Conservation (phyloP, 2,113 vertebrate genomes). For the Petromus typicus region DNA sequence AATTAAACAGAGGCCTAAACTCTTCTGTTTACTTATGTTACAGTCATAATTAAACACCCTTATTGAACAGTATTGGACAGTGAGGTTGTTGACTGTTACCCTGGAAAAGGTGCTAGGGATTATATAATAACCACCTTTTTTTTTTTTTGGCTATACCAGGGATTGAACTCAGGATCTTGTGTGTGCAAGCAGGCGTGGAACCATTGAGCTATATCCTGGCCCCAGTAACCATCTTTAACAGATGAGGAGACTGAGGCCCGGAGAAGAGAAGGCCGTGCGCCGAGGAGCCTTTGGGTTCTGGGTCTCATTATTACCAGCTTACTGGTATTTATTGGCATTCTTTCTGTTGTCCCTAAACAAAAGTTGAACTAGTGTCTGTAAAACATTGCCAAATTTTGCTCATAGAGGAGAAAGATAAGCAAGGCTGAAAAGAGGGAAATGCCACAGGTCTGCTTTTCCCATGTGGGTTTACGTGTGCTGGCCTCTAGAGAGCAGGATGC, state of each 20-base stretch:
- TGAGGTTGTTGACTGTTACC: not conserved
- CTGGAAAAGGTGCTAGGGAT: not conserved
- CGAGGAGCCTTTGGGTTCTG: not conserved
- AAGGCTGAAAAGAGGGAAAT: constrained; percentile 45
- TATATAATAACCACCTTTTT: not conserved
- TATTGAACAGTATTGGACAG: not conserved
- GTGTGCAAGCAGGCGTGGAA: no score
- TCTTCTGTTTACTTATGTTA: constrained; percentile 64
- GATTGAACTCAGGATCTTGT: no score
- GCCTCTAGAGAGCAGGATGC: not conserved
- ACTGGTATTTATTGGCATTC: constrained; percentile 11
- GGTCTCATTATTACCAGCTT: not conserved
- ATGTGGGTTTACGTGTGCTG: constrained; percentile 53
- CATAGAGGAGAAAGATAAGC: constrained; percentile 52
- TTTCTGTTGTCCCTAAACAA: constrained; percentile 11
- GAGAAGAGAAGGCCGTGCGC: not conserved
- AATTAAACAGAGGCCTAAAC: constrained; percentile 56
- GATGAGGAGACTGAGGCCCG: not conserved
- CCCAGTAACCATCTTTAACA: not conserved
- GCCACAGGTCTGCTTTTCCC: constrained; percentile 23
- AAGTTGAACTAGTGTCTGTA: not conserved
- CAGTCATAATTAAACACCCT: constrained; percentile 12
- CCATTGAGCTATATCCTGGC: no score
- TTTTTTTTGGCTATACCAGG: no score
- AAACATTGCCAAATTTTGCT: constrained; percentile 24